Evolutionary conservation across 1,140 invertebrate species (phyloP), one percentile per base, ranked within the genome.

Genomic region (Brachionus manjavacas): DNA sequence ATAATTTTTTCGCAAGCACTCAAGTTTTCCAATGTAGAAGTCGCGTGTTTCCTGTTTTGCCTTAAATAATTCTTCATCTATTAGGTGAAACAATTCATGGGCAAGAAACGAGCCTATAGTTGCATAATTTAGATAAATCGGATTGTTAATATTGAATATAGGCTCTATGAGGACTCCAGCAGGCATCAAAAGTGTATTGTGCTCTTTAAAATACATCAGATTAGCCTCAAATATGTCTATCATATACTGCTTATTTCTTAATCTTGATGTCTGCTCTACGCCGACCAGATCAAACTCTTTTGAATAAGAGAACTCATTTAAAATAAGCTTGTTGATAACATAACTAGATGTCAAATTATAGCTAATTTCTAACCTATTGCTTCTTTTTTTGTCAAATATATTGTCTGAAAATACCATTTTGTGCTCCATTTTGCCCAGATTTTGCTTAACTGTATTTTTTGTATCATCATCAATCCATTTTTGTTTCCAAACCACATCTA

Each of bases 71-170:
- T 64, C 52, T 28, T 64, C 23, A 31, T 81, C 52, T 43, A 81
- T 68, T 43, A 81, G 41, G 64, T 81, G 79, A 60, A 41, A 81
- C 12, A 81, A 14, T 20, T 81, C 79, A 28, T 81, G 79, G 7
- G 64, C 52, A 20, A 81, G 55, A 64, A 41, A 81, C 3, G 79
- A 39, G 23, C 79, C 79, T 20, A 64, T 35, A 14, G 79, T 81
- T 4, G 79, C 79, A 39, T 81, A 81, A 43, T 81, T 81, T 35
- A 81, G 39, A 81, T 81, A 81, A 81, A 68, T 23, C 7, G 79
- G 79, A 39, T 81, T 60, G 6, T 81, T 43, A 28, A 31, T 9
- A 23, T 46, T 41, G 16, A 81, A 81, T 23, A 81, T 81, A 2
- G 79, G 79, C 31, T 81, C 79, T 20, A 81, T 64, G 11, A 81